phyloP scores from a whole-genome alignment of 2,113 vertebrate genomes.

The Sapayoa aenigma region DNA sequence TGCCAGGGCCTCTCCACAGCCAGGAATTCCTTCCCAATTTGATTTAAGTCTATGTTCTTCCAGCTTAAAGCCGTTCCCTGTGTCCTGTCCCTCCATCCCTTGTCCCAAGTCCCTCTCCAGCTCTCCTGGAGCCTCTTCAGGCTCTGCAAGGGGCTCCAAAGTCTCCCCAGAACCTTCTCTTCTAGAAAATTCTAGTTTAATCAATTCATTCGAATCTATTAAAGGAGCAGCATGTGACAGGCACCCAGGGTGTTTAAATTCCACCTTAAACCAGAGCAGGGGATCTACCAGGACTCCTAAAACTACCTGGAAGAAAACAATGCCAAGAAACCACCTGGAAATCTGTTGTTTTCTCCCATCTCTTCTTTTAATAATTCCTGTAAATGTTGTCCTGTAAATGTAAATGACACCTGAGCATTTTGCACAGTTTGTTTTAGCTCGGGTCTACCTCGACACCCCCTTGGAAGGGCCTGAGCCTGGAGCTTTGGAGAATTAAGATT shows the following conservation, averaged over 20 bases:
- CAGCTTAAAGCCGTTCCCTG: neutral
- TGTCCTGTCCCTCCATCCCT: too few relatives aligned
- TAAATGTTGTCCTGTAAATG: neutral
- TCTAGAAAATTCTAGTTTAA: neutral
- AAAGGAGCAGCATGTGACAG: neutral
- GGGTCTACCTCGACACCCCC: neutral
- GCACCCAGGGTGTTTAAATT: neutral
- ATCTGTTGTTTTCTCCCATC: neutral
- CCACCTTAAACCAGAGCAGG: neutral
- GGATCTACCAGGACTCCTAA: neutral
- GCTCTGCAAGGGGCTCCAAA: neutral
- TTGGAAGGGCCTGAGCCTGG: neutral
- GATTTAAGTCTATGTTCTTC: too few relatives aligned
- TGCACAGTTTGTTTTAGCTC: neutral
- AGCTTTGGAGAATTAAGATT: neutral
- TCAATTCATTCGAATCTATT: neutral
- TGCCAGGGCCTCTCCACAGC: too few relatives aligned
- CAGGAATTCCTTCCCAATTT: neutral
- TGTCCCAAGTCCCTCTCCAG: too few relatives aligned
- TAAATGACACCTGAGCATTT: neutral
- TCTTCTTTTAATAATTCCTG: neutral
- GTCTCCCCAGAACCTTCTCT: fast-evolving
- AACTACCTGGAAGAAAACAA: fast-evolving
- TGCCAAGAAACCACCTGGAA: neutral
- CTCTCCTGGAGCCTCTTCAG: neutral